phyloP scores from a whole-genome alignment of 2,797 vertebrate genomes.

The Crenuchus spilurus region DNA sequence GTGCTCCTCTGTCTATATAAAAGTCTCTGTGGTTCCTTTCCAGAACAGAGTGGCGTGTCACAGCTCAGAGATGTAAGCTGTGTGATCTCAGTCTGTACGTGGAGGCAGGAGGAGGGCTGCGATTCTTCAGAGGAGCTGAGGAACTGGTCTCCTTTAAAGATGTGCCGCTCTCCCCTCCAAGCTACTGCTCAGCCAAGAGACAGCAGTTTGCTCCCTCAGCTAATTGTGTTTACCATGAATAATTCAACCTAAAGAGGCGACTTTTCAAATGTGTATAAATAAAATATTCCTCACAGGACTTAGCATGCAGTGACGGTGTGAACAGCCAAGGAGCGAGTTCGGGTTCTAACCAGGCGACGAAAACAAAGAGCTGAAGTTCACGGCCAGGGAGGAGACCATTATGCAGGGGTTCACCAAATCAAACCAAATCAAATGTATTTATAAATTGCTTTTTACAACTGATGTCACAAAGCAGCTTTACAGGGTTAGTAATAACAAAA shows the following conservation, averaged over 20 bases:
- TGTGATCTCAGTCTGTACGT: constrained; percentile 9
- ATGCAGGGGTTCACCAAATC: too few species aligned
- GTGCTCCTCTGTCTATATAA: constrained; percentile 1
- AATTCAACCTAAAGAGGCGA: constrained; percentile 69
- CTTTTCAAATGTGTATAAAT: constrained; percentile 70
- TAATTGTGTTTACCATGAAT: constrained; percentile 72
- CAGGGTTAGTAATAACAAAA: too few species aligned
- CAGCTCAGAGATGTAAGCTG: constrained; percentile 1
- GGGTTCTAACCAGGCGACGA: constrained; percentile 57
- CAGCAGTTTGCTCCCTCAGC: constrained; percentile 41
- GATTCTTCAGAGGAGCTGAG: constrained; percentile 28
- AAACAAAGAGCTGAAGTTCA: constrained; percentile 50
- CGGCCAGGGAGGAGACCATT: too few species aligned
- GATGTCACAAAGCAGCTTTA: too few species aligned
- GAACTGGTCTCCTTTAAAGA: constrained; percentile 5
- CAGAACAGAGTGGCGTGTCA: constrained; percentile 38
- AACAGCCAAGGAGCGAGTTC: constrained; percentile 65
- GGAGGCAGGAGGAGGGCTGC: constrained; percentile 38
- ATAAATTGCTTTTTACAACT: too few species aligned
- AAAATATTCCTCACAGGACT: constrained; percentile 65
- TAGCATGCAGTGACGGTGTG: constrained; percentile 64
- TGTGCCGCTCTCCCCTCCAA: background rate
- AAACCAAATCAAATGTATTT: too few species aligned
- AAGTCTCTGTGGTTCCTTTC: background rate
- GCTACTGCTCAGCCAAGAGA: constrained; percentile 8